Conservation (phyloP, 2,888 invertebrate genomes). For the Plebejus argus region DNA sequence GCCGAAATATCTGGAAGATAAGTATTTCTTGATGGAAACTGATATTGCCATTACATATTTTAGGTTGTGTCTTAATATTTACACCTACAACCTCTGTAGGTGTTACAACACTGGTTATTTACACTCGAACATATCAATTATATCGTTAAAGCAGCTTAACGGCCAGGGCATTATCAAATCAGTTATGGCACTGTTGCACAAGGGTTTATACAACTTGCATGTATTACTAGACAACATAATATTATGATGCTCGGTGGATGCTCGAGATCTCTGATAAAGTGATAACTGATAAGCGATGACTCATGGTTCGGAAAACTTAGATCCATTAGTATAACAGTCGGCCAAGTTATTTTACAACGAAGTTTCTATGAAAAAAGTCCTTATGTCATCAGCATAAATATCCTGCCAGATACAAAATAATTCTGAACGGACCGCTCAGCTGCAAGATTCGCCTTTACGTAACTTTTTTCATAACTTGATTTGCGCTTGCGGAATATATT, state of each 20-base stretch:
- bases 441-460: slow-evolving; percentile 3
- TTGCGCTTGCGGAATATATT: slow-evolving; percentile 14
- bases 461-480: slow-evolving; percentile 13
- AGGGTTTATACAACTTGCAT: slow-evolving; percentile 22
- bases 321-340: not conserved
- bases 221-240: not conserved
- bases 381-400: not conserved
- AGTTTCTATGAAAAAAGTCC: not conserved
- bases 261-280: slow-evolving; percentile 9
- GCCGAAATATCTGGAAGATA: not conserved
- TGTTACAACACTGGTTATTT: not conserved
- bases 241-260: slow-evolving; percentile 11
- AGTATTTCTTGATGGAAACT: not conserved
- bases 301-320: not conserved
- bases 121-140: slow-evolving; percentile 16
- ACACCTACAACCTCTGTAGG: not conserved
- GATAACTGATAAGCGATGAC: slow-evolving; percentile 8
- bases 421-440: not conserved
- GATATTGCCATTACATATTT: not conserved
- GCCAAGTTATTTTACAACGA: not conserved
- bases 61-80: not conserved
- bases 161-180: slow-evolving; percentile 18
- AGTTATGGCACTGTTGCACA: slow-evolving; percentile 11
- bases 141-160: slow-evolving; percentile 21
- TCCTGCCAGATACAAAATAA: not conserved